Evolutionary conservation across 1,140 invertebrate genomes (phyloP).

Genomic region (Caerostris extrusa): DNA sequence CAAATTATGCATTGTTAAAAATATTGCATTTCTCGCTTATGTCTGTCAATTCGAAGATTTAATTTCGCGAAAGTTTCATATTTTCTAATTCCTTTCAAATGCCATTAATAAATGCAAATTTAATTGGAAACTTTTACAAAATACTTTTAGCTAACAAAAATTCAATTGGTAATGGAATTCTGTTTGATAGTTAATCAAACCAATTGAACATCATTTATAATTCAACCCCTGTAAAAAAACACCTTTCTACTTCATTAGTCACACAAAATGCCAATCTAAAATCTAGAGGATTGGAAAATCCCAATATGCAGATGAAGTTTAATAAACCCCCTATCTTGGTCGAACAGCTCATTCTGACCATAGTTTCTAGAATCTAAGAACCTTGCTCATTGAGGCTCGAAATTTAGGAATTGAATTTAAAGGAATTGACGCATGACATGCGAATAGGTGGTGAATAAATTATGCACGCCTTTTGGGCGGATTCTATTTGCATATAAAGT

Average conservation of each 20-base stretch:
- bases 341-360: slow-evolving; percentile 10
- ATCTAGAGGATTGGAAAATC: neutral
- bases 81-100: too few species aligned
- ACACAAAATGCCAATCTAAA: slow-evolving; percentile 5
- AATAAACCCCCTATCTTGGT: slow-evolving; percentile 30
- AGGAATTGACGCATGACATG: slow-evolving; percentile 54
- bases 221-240: neutral
- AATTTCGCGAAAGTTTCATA: too few species aligned
- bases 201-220: too few species aligned
- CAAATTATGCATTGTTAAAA: too few species aligned
- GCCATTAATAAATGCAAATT: too few species aligned
- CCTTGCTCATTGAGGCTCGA: slow-evolving; percentile 28
- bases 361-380: slow-evolving; percentile 49
- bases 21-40: too few species aligned
- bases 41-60: too few species aligned
- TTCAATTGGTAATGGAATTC: too few species aligned
- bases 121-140: too few species aligned
- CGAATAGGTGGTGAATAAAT: slow-evolving; percentile 58
- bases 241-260: neutral
- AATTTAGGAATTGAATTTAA: slow-evolving; percentile 41
- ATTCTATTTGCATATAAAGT: slow-evolving; percentile 64
- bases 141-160: too few species aligned
- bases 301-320: slow-evolving; percentile 20
- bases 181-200: too few species aligned
- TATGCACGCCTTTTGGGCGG: slow-evolving; percentile 53